phyloP scores from a whole-genome alignment of 2,888 invertebrate species.

The Hymenopus coronatus region DNA sequence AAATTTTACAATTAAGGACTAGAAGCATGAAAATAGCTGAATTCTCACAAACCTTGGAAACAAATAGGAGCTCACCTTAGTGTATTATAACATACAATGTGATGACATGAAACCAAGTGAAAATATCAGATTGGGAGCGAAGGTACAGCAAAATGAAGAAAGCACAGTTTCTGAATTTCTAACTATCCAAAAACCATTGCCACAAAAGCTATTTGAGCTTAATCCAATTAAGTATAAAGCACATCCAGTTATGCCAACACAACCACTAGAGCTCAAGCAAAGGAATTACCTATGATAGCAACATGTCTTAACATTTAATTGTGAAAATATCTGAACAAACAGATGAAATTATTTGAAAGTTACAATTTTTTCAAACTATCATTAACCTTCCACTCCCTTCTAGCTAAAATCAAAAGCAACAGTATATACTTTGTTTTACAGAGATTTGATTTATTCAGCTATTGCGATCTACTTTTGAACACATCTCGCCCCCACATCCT shows the following conservation, averaged over 20 bases:
- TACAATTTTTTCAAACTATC: neutral
- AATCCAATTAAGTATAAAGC: neutral
- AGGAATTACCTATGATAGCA: neutral
- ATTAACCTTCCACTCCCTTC: slow-evolving; percentile 13
- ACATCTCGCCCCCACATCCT: slow-evolving; percentile 17
- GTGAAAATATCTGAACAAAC: neutral
- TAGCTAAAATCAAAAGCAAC: slow-evolving; percentile 9
- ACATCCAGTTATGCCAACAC: neutral
- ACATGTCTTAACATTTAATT: neutral
- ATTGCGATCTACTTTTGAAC: slow-evolving; percentile 1
- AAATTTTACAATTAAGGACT: slow-evolving; percentile 20
- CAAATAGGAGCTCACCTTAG: neutral
- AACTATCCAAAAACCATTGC: neutral
- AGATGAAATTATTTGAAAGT: neutral
- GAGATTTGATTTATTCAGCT: slow-evolving; percentile 2
- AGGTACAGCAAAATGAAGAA: neutral
- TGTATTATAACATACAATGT: neutral
- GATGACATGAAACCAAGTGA: neutral
- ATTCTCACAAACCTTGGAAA: slow-evolving; percentile 17
- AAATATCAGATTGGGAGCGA: neutral
- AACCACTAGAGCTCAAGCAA: neutral
- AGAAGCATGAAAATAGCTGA: slow-evolving; percentile 29
- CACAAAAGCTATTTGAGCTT: neutral
- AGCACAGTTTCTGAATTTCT: neutral
- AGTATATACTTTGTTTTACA: neutral